phyloP scores from a whole-genome alignment of 2,797 vertebrate genomes.

The Acridotheres tristis region DNA sequence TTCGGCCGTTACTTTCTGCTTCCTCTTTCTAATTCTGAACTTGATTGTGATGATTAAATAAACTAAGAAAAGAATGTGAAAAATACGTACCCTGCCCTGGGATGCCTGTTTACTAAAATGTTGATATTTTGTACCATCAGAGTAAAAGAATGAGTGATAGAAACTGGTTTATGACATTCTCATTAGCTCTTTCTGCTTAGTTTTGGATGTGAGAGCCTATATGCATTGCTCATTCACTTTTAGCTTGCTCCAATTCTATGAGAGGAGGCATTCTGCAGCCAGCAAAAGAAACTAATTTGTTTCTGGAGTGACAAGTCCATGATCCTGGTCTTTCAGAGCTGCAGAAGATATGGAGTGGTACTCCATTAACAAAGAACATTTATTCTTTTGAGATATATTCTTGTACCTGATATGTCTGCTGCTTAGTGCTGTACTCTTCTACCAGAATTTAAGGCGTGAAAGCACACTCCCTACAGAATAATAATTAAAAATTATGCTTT shows the following conservation, averaged over 20 bases:
- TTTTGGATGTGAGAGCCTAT: background rate
- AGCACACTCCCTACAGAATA: background rate
- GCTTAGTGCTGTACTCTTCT: background rate
- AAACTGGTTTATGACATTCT: background rate
- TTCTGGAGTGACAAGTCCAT: background rate
- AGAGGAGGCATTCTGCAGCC: background rate
- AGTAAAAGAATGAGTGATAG: background rate
- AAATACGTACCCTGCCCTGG: background rate
- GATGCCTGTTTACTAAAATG: background rate
- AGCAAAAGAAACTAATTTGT: rapidly evolving
- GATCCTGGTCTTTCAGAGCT: background rate
- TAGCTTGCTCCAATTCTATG: background rate
- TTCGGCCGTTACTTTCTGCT: background rate
- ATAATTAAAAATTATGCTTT: background rate
- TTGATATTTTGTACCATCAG: background rate
- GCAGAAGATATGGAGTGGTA: background rate
- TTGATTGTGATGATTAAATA: background rate
- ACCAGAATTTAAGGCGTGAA: background rate
- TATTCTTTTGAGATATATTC: background rate
- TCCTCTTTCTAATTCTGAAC: background rate
- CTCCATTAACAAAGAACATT: background rate
- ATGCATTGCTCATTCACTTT: background rate
- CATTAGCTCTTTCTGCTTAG: background rate
- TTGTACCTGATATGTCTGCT: background rate
- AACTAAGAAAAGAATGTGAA: background rate